Conservation (phyloP, 1,140 invertebrate genomes). For the Grapholita molesta region DNA sequence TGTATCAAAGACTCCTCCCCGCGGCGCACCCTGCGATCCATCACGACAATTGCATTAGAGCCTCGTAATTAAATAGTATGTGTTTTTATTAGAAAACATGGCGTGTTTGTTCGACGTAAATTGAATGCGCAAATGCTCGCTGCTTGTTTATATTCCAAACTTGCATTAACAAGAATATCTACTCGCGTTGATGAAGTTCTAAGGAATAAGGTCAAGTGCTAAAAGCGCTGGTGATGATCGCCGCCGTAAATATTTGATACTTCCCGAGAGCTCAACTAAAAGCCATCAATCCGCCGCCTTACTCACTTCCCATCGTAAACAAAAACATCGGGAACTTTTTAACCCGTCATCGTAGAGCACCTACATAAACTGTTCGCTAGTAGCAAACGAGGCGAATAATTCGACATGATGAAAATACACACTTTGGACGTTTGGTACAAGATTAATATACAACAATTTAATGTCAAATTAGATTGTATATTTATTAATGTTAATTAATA, state of each 20-base stretch:
- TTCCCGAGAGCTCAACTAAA: slow-evolving; percentile 43
- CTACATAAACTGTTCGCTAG: slow-evolving; percentile 40
- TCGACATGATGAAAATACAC: slow-evolving; percentile 68
- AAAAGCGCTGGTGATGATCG: slow-evolving; percentile 9
- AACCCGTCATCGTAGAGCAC: slow-evolving; percentile 59
- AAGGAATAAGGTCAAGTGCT: slow-evolving; percentile 16
- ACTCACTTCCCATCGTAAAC: slow-evolving; percentile 67
- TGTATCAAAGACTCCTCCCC: slow-evolving; percentile 50
- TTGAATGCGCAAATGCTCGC: slow-evolving; percentile 11
- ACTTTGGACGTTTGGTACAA: slow-evolving; percentile 61
- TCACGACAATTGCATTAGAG: slow-evolving; percentile 57
- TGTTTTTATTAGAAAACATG: slow-evolving; percentile 42
- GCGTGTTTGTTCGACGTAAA: slow-evolving; percentile 7
- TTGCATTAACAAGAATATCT: slow-evolving; percentile 2
- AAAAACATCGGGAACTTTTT: slow-evolving; percentile 74
- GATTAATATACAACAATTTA: slow-evolving; percentile 19
- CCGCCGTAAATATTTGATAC: slow-evolving; percentile 9
- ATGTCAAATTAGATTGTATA: no score
- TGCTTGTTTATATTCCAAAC: slow-evolving; percentile 6
- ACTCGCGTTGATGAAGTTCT: slow-evolving; percentile 6
- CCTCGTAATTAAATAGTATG: slow-evolving; percentile 51
- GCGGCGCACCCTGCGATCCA: slow-evolving; percentile 36
- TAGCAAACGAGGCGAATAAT: slow-evolving; percentile 65
- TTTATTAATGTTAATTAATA: no score
- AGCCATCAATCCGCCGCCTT: slow-evolving; percentile 60